Percentiles rank a stretch among this genome's conserved stretches.
Evolutionary conservation across 2,113 vertebrate species (phyloP).

Genomic region (Cranoglanis bouderius): DNA sequence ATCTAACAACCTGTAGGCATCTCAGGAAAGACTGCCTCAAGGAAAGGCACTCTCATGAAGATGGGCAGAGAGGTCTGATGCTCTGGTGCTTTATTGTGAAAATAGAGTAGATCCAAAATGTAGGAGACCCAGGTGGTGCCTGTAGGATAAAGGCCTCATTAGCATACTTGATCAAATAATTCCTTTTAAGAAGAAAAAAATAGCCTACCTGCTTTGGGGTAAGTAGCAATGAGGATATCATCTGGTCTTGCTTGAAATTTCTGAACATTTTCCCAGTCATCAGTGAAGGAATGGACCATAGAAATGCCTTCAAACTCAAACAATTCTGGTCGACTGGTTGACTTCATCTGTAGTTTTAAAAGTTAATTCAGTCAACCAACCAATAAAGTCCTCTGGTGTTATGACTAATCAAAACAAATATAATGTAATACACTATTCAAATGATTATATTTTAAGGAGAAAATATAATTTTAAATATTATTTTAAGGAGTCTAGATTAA

Average conservation of each 20-base stretch:
- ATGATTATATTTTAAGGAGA: neutral
- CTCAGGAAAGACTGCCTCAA: conserved; percentile 57
- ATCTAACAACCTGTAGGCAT: conserved; percentile 35
- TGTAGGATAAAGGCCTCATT: conserved; percentile 48
- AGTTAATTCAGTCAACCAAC: neutral
- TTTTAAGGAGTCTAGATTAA: too few species aligned
- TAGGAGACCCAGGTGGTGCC: conserved; percentile 76
- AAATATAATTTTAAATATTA: too few species aligned
- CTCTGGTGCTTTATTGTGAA: conserved; percentile 53
- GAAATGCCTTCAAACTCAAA: conserved; percentile 69
- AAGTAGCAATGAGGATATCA: conserved; percentile 79
- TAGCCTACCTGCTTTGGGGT: conserved; percentile 79
- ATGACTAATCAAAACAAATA: neutral
- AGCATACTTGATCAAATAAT: neutral
- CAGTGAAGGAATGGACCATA: conserved; percentile 59
- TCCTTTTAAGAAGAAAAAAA: neutral
- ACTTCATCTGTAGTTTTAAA: conserved; percentile 4
- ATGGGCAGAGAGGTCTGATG: conserved; percentile 60
- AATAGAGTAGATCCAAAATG: conserved; percentile 69
- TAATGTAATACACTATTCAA: neutral
- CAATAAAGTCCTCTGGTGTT: neutral
- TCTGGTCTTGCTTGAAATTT: conserved; percentile 76
- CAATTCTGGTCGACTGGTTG: neutral
- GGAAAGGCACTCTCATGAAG: conserved; percentile 66
- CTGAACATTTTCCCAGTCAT: conserved; percentile 76